A percentile compares a stretch with the other conserved stretches of the same genome.
Evolutionary conservation across 2,113 vertebrate genomes (phyloP).

Genomic region (Cricetomys ansorgei): DNA sequence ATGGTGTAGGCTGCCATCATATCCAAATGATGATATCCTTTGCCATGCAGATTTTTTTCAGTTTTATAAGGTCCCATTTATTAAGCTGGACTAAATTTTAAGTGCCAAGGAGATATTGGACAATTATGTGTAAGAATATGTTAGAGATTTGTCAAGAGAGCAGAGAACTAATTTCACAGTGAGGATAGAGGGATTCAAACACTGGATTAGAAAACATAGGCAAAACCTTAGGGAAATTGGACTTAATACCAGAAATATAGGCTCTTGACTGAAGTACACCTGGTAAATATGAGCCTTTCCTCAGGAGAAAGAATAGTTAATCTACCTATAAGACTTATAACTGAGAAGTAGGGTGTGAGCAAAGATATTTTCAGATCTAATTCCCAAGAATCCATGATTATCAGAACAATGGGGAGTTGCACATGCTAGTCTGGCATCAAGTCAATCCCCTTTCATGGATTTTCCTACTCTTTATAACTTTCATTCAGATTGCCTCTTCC

Average conservation of each 20-base stretch:
- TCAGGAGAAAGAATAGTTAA: background rate
- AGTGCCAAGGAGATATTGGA: background rate
- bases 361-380: background rate
- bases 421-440: background rate
- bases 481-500: background rate
- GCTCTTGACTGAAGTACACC: background rate
- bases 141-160: background rate
- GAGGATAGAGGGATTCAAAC: background rate
- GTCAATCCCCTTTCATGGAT: background rate
- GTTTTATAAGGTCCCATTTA: background rate
- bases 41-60: background rate
- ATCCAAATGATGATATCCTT: background rate
- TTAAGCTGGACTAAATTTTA: background rate
- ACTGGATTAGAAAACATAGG: background rate
- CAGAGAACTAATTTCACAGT: background rate
- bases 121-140: background rate
- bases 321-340: background rate
- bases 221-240: background rate
- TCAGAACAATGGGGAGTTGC: background rate
- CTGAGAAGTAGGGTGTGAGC: background rate
- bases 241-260: background rate
- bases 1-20: background rate
- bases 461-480: background rate
- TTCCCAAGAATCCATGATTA: background rate
- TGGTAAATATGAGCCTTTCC: background rate